Conservation (phyloP, 64 coral and sea anemone species). For the Montipora capricornis region DNA sequence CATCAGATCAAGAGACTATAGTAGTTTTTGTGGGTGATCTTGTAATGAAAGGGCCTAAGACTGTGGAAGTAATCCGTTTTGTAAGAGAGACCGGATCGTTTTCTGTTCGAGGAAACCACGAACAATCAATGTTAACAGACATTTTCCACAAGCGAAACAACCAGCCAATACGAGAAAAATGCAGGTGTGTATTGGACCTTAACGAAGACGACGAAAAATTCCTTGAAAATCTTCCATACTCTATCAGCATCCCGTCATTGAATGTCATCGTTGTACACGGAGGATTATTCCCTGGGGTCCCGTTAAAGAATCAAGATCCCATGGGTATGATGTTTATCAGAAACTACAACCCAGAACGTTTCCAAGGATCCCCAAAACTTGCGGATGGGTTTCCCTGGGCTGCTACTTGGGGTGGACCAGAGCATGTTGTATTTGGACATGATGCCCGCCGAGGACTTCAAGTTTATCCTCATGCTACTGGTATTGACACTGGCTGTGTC, state of each 20-base stretch:
- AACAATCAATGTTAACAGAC: conserved; percentile 73
- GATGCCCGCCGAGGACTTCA: conserved; percentile 81
- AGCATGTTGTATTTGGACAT: conserved; percentile 85
- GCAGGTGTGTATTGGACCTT: conserved; percentile 54
- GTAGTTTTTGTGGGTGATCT: conserved; percentile 74
- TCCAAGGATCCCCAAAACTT: conserved; percentile 30
- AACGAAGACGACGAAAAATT: conserved; percentile 72
- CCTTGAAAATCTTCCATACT: conserved; percentile 74
- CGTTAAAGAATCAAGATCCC: conserved; percentile 67
- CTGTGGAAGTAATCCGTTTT: conserved; percentile 58
- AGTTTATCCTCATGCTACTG: conserved; percentile 54
- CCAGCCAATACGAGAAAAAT: conserved; percentile 65
- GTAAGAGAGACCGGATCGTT: conserved; percentile 75
- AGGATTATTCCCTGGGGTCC: conserved; percentile 77
- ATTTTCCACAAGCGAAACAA: conserved; percentile 72
- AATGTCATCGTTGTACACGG: conserved; percentile 84
- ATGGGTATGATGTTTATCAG: conserved; percentile 78
- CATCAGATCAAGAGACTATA: conserved; percentile 55
- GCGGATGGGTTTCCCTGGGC: conserved; percentile 79
- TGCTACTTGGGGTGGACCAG: conserved; percentile 64
- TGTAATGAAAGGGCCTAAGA: conserved; percentile 79
- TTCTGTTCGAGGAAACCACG: conserved; percentile 80
- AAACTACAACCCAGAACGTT: conserved; percentile 77
- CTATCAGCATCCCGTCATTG: conserved; percentile 69
- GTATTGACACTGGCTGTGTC: conserved; percentile 81